Evolutionary conservation across 2,113 vertebrate genomes (phyloP).

Genomic region (Semnornis frantzii): DNA sequence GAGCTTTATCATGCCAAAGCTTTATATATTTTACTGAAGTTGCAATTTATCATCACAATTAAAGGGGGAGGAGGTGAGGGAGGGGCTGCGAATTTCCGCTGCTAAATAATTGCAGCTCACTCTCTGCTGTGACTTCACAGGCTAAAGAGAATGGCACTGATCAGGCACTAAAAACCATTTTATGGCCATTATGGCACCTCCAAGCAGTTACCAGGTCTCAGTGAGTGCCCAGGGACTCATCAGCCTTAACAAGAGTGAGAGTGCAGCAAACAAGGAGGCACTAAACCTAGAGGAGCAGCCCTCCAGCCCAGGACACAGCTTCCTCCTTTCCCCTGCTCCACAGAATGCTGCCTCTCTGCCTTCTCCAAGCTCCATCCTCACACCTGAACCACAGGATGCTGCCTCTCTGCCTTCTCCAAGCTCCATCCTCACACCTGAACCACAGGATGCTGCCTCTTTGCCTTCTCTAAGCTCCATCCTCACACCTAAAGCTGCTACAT

Average conservation of each 20-base stretch:
- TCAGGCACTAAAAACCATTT: constrained; percentile 62
- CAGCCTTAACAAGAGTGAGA: constrained; percentile 53
- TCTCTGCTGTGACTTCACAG: not conserved
- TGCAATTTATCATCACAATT: not conserved
- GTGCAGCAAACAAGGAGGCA: not conserved
- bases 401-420: too few relatives aligned
- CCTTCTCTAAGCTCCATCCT: not conserved
- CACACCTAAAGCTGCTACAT: not conserved
- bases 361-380: not conserved
- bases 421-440: not conserved
- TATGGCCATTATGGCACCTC: constrained; percentile 58
- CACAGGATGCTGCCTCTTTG: not conserved
- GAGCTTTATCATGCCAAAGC: not conserved
- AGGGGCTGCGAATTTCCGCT: not conserved
- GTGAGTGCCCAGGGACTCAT: constrained; percentile 61
- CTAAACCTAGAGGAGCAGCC: not conserved
- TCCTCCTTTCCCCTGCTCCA: not conserved
- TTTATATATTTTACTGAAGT: not conserved
- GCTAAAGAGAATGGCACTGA: constrained; percentile 1
- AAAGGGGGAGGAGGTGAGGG: not conserved
- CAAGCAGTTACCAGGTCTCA: constrained; percentile 57
- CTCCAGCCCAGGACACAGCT: not conserved
- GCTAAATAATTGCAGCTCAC: not conserved
- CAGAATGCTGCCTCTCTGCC: not conserved
- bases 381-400: too few relatives aligned